Conservation (phyloP, 2,113 vertebrate species). For the Cynocephalus volans region DNA sequence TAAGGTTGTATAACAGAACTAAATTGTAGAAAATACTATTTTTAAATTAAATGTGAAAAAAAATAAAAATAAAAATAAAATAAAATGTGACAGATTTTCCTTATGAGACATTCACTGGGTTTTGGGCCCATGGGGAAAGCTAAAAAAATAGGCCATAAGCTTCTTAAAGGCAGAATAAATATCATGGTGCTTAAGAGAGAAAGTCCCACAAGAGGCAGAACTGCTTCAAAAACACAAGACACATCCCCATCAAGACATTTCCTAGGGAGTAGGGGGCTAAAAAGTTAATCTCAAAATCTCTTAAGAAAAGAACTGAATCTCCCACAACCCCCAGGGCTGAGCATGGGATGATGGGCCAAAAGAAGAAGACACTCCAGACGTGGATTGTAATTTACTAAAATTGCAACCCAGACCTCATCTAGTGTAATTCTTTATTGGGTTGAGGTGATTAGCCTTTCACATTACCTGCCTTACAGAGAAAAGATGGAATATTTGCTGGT, state of each 20-base stretch:
- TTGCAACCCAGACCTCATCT: not conserved
- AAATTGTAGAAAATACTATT: slow-evolving; percentile 46
- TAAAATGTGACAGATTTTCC: not conserved
- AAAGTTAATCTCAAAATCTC: not conserved
- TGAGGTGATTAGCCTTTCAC: not conserved
- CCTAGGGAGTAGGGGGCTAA: not conserved
- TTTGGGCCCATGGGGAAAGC: not conserved
- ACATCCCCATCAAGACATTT: not conserved
- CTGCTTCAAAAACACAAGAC: not conserved
- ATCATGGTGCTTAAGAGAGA: not conserved
- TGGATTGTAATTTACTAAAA: not conserved
- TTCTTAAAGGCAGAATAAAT: not conserved
- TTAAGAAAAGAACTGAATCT: not conserved
- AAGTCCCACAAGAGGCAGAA: not conserved
- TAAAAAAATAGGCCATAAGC: not conserved
- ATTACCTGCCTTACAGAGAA: not conserved
- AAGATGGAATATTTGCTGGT: not conserved
- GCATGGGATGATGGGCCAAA: not conserved
- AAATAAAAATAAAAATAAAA: too few species aligned
- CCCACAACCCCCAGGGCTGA: not conserved
- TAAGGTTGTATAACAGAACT: slow-evolving; percentile 32
- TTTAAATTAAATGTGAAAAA: slow-evolving; percentile 53
- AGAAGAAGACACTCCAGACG: not conserved
- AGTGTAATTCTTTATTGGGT: not conserved
- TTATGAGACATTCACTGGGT: not conserved